Conservation (phyloP, 1,140 invertebrate species). For the Caenorhabditis briggsae region DNA sequence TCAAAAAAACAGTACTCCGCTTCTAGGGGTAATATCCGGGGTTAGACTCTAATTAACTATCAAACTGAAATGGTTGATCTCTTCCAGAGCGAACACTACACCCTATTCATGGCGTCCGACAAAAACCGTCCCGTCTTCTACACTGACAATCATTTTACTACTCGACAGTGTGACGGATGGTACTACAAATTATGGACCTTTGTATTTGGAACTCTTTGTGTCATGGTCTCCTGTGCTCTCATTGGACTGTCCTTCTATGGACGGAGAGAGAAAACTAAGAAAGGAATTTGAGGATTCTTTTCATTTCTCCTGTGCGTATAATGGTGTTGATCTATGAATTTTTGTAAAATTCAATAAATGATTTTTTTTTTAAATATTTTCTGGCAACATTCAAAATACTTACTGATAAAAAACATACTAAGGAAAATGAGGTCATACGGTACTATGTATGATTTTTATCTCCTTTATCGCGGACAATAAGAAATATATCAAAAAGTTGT, state of each 20-base stretch:
- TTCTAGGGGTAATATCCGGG: no score
- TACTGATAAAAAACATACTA: no score
- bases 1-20: background rate
- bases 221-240: background rate
- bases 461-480: no score
- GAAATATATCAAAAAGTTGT: no score
- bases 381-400: no score
- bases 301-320: no score
- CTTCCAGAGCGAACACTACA: slow-evolving; percentile 17
- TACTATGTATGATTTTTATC: no score
- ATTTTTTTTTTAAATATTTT: no score
- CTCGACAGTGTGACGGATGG: background rate
- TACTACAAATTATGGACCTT: background rate
- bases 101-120: background rate
- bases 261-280: background rate
- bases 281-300: background rate
- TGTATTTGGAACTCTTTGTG: background rate
- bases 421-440: no score
- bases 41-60: no score
- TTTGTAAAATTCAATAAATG: no score
- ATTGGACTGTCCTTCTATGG: background rate
- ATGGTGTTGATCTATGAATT: no score
- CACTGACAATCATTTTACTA: slow-evolving; percentile 15
- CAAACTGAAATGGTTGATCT: background rate
- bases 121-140: background rate